Percentiles rank a stretch among this genome's conserved stretches.
Conservation (phyloP, 1,140 invertebrate species). For the Saxidomus purpurata region DNA sequence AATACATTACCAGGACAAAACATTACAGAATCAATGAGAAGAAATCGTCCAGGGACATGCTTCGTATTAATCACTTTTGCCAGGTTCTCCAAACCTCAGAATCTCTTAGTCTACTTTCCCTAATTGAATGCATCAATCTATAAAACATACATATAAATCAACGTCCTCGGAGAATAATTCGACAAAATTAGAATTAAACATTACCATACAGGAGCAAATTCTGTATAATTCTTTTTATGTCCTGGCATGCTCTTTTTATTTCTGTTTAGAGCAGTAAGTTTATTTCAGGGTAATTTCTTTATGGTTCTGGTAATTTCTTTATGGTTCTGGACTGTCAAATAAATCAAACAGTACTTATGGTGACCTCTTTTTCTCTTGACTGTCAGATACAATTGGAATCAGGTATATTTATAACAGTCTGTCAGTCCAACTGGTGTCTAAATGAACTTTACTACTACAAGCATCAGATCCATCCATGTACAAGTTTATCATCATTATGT, state of each 20-base stretch:
- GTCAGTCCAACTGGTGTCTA: too few relatives aligned
- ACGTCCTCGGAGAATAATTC: neutral
- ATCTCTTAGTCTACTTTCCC: neutral
- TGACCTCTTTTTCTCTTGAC: neutral
- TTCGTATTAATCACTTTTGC: neutral
- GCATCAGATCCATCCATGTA: too few relatives aligned
- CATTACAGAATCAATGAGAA: neutral
- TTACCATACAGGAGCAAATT: slow-evolving; percentile 4
- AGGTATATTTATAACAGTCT: too few relatives aligned
- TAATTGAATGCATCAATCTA: neutral
- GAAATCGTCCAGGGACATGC: neutral
- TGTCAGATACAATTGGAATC: neutral
- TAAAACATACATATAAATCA: slow-evolving; percentile 25
- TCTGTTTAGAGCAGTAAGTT: neutral
- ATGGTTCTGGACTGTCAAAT: neutral
- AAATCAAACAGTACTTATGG: neutral
- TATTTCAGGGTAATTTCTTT: neutral
- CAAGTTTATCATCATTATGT: too few relatives aligned
- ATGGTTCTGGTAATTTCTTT: neutral
- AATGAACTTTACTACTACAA: too few relatives aligned
- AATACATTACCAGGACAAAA: neutral
- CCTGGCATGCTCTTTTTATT: neutral
- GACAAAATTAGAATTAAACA: neutral
- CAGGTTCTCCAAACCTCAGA: neutral
- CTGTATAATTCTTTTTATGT: neutral